Percentiles rank a stretch among this genome's conserved stretches.
These are phyloP conservation scores for Melanostigma gelatinosum DNA, from an alignment of 2,113 vertebrate species.

Conservation along the genomic window DNA sequence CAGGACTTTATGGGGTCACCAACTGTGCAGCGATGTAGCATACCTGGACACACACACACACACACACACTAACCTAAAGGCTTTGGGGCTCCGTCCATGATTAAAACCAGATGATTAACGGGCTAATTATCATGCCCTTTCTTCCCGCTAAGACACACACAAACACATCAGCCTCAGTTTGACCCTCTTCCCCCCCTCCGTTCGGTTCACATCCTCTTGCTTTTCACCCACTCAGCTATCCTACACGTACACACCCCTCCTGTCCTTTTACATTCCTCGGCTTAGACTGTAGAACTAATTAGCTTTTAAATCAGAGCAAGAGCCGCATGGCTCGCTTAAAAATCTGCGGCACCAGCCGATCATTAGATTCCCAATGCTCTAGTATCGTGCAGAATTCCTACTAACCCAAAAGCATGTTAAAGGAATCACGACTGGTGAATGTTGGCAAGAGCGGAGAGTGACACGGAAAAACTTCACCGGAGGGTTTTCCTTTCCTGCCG, in stretches of 20 bases:
- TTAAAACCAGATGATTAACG: conserved; percentile 74
- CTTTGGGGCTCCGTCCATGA: conserved; percentile 51
- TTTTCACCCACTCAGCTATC: conserved; percentile 49
- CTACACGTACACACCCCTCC: neutral
- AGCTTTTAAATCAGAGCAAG: conserved; percentile 58
- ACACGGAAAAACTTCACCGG: conserved; percentile 72
- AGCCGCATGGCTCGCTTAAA: conserved; percentile 32
- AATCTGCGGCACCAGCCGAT: conserved; percentile 46
- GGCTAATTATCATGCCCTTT: conserved; percentile 66
- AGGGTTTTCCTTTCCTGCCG: conserved; percentile 66
- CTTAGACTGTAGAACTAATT: conserved; percentile 53
- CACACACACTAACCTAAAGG: conserved; percentile 54
- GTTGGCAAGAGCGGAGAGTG: conserved; percentile 63
- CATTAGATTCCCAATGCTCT: conserved; percentile 33
- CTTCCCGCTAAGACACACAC: conserved; percentile 39
- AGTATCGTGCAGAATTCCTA: conserved; percentile 31
- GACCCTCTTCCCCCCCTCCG: conserved; percentile 44
- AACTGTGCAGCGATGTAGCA: conserved; percentile 46
- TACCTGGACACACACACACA: conserved; percentile 53
- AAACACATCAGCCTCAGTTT: conserved; percentile 57
- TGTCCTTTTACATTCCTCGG: conserved; percentile 43
- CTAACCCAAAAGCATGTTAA: conserved; percentile 54
- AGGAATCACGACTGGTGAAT: conserved; percentile 64
- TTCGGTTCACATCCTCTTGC: conserved; percentile 53
- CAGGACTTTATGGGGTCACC: conserved; percentile 68